Evolutionary conservation across 1,140 invertebrate species (phyloP), one percentile per base, ranked within the genome.

Genomic region (Microplitis demolitor): DNA sequence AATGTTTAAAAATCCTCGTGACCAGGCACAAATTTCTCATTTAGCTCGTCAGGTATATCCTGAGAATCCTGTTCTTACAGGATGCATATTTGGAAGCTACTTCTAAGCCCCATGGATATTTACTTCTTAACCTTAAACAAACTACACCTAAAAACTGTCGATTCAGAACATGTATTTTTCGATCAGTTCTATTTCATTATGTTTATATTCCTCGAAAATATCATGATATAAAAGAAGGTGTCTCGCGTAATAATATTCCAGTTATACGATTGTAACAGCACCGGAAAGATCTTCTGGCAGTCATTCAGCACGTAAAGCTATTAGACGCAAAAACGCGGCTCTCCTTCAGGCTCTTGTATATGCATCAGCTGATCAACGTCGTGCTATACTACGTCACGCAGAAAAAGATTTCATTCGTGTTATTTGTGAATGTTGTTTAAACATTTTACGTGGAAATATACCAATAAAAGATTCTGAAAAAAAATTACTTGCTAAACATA

Each of bases 1-100:
- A 31, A 5, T 58, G 8, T 83, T 87, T 74, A 86, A 87, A 82
- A 87, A 87, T 74, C 82, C 82, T 2, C 76, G 84, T 16, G 84
- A 87, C 76, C 78, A 73, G 72, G 80, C 80, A 6, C 84, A 87
- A 76, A 85, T 87, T 60, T 71, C 75, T 69, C 78, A 79, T 72
- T 73, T 88, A 13, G 76, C 80, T 0, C 68, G 82, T 37, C 82
- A 84, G 76, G 3, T 58, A 24, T 24, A 8, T 58, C 54, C 16
- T 5, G 54, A 58, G 24, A 24, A 75, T 85, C 6, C 72, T 35
- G 66, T 82, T 80, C 73, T 54, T 84, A 6, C 77, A 82, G 73
- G 81, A 84, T 62, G 77, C 79, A 13, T 83, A 79, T 74, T 75
- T 66, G 45, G 78, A 81, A 77, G 80, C 81, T 14, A 84, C 82